Evolutionary conservation across 2,113 vertebrate species (phyloP), one percentile per base, ranked within the genome.

Genomic region (Labeo rohita): DNA sequence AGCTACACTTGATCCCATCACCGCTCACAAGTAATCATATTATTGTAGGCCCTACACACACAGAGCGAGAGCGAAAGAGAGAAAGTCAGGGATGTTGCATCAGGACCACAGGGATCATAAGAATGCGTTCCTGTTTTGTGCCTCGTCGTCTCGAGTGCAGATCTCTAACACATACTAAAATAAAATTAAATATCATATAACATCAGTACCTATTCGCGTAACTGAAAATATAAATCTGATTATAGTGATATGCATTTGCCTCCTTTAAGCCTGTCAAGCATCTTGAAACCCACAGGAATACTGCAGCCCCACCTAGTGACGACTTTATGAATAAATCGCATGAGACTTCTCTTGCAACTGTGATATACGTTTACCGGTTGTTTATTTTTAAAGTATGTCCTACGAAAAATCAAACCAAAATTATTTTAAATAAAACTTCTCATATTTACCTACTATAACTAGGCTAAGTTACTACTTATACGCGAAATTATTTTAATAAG

Each of bases 1-100:
- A 61, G 72, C 16, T 80, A 39, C 89, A 93, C 90, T 93, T 92
- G 89, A 92, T 91, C 92, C 91, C 91, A 92, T 93, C 91, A 90
- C 90, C 91, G 88, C 88, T 90, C 90, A 91, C 84, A 65, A 10
- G 86, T 94, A 94, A 94, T 93, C 92, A 91, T 90, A 91, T 95
- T 95, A 93, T 89, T 88, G 79, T 65, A 28, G 28, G 28, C 28
- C 28, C 28, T 28, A 85, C 39, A 68, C 36, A 45, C 8, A 50
- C 6, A 75, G 59, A 65, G 45, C 65, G 80, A 54, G 73, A 84
- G 73, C 15, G 49, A 76, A 43, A 77, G 56, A 86, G 70, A 59
- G 43, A 54, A 18, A 34, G 13, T 47, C 21, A n/a, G 28, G 21
- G 52, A 61, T 45, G 18, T 45, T 80, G 77, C 77, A 80, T 80